phyloP scores from a whole-genome alignment of 2,888 invertebrate genomes.

The Trilocha varians region DNA sequence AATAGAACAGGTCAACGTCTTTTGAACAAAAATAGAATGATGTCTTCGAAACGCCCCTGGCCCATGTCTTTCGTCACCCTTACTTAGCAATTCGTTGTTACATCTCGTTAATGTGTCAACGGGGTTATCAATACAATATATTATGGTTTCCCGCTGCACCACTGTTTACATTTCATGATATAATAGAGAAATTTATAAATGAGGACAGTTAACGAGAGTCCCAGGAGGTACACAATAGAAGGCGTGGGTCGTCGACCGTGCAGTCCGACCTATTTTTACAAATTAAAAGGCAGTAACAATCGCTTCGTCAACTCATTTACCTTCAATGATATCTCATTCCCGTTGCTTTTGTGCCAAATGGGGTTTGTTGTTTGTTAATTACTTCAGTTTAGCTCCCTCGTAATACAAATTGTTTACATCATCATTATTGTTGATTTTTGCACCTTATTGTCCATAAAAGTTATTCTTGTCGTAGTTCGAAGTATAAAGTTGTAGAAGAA shows the following conservation, averaged over 20 bases:
- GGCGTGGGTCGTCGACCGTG: constrained; percentile 45
- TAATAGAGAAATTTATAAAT: constrained; percentile 13
- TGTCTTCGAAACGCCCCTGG: constrained; percentile 45
- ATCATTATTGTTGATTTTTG: neutral
- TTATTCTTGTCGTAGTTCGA: too few relatives aligned
- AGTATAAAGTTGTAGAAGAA: too few relatives aligned
- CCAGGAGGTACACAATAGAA: constrained; percentile 22
- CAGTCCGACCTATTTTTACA: constrained; percentile 52
- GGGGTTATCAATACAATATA: constrained; percentile 53
- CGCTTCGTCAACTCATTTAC: constrained; percentile 47
- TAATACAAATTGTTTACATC: neutral
- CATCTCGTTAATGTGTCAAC: constrained; percentile 65
- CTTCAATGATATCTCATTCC: constrained; percentile 40
- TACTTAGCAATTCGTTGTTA: constrained; percentile 53
- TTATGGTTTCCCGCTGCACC: constrained; percentile 28
- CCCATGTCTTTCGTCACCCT: constrained; percentile 53
- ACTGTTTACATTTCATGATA: constrained; percentile 37
- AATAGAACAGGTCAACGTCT: constrained; percentile 61
- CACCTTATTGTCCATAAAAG: too few relatives aligned
- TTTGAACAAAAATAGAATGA: constrained; percentile 50
- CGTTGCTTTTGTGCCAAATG: constrained; percentile 31
- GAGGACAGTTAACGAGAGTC: constrained; percentile 19
- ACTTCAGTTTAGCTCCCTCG: neutral
- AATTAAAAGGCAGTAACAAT: constrained; percentile 50
- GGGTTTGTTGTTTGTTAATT: neutral